Conservation (phyloP, 2,888 invertebrate genomes). For the Eilema caniola region DNA sequence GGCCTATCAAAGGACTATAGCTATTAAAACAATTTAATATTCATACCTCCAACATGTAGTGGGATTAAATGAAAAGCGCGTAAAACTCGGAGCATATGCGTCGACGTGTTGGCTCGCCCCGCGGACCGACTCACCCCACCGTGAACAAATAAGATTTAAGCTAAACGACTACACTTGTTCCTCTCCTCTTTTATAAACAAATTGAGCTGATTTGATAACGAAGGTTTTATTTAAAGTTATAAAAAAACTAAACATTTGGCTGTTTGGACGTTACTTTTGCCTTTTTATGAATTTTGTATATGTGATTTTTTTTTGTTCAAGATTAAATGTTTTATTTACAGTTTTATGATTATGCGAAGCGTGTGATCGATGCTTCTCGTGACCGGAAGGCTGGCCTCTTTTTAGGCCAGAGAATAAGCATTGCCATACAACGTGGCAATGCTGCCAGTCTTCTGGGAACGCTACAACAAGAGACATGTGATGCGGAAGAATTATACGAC, state of each 20-base stretch:
- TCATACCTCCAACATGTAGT: constrained; percentile 50
- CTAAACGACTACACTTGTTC: constrained; percentile 58
- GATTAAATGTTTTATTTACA: not conserved
- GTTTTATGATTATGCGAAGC: too few species aligned
- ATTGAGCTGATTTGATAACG: constrained; percentile 50
- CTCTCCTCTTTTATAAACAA: constrained; percentile 46
- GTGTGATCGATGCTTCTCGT: too few species aligned
- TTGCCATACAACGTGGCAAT: too few species aligned
- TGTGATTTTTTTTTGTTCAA: not conserved
- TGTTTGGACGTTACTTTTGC: constrained; percentile 33
- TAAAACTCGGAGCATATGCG: constrained; percentile 80
- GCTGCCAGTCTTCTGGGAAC: too few species aligned
- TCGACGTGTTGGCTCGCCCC: constrained; percentile 27
- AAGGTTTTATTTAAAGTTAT: constrained; percentile 29
- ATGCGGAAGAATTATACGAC: too few species aligned
- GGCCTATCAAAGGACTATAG: not conserved
- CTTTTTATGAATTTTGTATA: not conserved
- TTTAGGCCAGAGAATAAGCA: too few species aligned
- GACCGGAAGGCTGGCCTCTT: too few species aligned
- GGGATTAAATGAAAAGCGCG: constrained; percentile 82
- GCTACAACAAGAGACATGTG: too few species aligned
- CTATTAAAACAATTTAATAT: constrained; percentile 26
- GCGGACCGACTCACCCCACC: constrained; percentile 57
- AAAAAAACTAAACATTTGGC: constrained; percentile 18
- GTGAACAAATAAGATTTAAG: constrained; percentile 62